These are phyloP conservation scores for Megaleporinus macrocephalus DNA, from an alignment of 2,113 vertebrate species.

Conservation along the genomic window DNA sequence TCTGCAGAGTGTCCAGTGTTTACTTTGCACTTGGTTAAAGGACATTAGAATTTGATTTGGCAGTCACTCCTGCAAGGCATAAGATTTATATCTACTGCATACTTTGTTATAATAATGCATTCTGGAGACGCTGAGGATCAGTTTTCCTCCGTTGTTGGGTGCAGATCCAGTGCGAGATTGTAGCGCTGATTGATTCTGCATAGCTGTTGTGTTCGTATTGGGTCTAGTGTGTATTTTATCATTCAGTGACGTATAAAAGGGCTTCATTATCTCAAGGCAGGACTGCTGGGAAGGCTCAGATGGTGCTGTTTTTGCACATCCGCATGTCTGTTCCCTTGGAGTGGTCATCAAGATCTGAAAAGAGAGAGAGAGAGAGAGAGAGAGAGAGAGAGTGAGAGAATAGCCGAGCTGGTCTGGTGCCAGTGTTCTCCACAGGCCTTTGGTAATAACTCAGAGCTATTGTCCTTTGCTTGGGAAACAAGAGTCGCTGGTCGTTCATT, in stretches of 20 bases:
- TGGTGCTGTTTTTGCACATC: not conserved
- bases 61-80: not conserved
- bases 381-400: not conserved
- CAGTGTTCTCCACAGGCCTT: slow-evolving; percentile 30
- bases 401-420: slow-evolving; percentile 15
- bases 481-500: slow-evolving; percentile 33
- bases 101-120: not conserved
- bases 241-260: not conserved
- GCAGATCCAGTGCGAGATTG: not conserved
- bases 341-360: not conserved
- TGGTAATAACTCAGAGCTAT: slow-evolving; percentile 44
- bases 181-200: not conserved
- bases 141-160: not conserved
- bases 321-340: not conserved
- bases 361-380: not conserved
- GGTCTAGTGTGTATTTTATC: not conserved
- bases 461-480: slow-evolving; percentile 46
- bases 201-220: not conserved
- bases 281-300: not conserved
- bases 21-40: slow-evolving; percentile 10
- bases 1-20: slow-evolving; percentile 1
- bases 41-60: slow-evolving; percentile 13
- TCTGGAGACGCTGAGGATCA: not conserved
- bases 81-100: not conserved
- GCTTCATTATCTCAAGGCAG: not conserved